A percentile compares a stretch with the other conserved stretches of the same genome.
These are phyloP conservation scores for Chiloscyllium plagiosum DNA, from an alignment of 2,113 vertebrate species.

Conservation along the genomic window DNA sequence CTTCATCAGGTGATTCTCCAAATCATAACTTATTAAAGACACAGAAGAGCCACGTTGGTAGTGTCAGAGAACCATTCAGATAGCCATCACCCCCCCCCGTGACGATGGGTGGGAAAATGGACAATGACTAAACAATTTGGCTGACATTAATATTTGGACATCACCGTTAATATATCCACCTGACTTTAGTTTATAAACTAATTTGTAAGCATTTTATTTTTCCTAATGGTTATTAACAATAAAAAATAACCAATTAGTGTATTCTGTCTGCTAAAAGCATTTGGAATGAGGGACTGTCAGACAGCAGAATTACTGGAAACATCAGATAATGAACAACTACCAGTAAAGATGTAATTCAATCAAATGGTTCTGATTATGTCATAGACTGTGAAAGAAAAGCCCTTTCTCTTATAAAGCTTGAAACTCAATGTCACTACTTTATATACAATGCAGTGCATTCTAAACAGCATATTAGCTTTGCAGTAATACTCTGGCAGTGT, in stretches of 20 bases:
- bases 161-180: background rate
- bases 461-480: background rate
- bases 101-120: background rate
- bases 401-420: background rate
- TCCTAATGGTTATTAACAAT: background rate
- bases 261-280: slow-evolving; percentile 26
- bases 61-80: background rate
- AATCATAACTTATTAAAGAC: background rate
- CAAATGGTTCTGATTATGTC: slow-evolving; percentile 18
- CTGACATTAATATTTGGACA: background rate
- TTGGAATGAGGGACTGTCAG: background rate
- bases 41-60: too few relatives aligned
- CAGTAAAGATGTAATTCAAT: slow-evolving; percentile 26
- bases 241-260: slow-evolving; percentile 29
- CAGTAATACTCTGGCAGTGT: background rate
- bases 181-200: background rate
- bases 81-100: background rate
- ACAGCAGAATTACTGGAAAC: slow-evolving; percentile 27
- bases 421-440: background rate
- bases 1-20: too few relatives aligned
- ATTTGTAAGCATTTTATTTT: background rate
- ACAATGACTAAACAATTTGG: too few relatives aligned
- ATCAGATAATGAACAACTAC: slow-evolving; percentile 10
- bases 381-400: background rate
- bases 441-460: background rate